Conservation (phyloP, 2,888 invertebrate species). For the Meta bourneti region DNA sequence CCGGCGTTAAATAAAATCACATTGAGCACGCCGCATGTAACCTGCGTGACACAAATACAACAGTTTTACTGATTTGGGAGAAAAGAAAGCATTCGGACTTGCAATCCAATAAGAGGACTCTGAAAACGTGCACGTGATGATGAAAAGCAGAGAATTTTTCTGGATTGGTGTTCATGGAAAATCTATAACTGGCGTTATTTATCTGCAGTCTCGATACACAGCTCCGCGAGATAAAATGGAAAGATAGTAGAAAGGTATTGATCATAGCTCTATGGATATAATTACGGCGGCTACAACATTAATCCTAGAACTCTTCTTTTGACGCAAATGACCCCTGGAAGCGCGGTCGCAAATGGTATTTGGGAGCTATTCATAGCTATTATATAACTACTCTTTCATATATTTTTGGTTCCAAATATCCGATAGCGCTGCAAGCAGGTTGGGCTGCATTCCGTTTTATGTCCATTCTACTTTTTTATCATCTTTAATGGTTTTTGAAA, state of each 20-base stretch:
- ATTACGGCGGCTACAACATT: conserved; percentile 69
- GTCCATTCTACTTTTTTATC: not conserved
- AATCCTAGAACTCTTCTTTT: conserved; percentile 71
- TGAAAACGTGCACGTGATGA: conserved; percentile 52
- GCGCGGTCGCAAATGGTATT: conserved; percentile 71
- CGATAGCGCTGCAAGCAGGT: not conserved
- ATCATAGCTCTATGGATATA: conserved; percentile 74
- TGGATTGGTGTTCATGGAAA: conserved; percentile 68
- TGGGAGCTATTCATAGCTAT: conserved; percentile 62
- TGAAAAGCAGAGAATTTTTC: conserved; percentile 44
- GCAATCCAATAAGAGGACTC: conserved; percentile 57
- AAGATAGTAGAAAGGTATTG: conserved; percentile 71
- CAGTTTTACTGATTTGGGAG: too few species aligned
- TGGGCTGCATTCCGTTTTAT: not conserved
- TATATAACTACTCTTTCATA: conserved; percentile 41
- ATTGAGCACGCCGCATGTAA: too few species aligned
- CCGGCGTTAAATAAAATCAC: too few species aligned
- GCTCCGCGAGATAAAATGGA: conserved; percentile 71
- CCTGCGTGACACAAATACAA: too few species aligned
- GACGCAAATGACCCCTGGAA: conserved; percentile 72
- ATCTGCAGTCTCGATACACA: conserved; percentile 69
- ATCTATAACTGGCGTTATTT: conserved; percentile 72
- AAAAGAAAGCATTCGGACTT: too few species aligned
- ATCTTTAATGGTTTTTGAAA: not conserved
- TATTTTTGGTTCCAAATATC: conserved; percentile 21